A percentile compares a stretch with the other conserved stretches of the same genome.
Conservation (phyloP, 1,140 invertebrate genomes). For the Telenomus remus region DNA sequence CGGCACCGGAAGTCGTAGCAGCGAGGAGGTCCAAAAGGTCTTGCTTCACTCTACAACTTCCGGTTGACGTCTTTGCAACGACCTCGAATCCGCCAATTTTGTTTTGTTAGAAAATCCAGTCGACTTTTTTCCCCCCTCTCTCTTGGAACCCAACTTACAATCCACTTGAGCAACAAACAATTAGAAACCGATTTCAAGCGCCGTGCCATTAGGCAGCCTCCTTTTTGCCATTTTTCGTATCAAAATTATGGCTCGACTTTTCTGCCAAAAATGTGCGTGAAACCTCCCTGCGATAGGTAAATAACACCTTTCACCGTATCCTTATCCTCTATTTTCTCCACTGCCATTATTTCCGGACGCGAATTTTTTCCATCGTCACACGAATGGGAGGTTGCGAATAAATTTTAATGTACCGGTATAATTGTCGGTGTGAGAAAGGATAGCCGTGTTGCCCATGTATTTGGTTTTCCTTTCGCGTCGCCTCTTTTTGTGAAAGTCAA, state of each 20-base stretch:
- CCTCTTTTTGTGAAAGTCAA: conserved; percentile 49
- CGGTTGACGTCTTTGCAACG: conserved; percentile 41
- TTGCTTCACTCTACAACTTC: conserved; percentile 57
- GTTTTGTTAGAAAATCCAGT: neutral
- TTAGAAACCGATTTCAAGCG: too few species aligned
- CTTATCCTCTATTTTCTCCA: conserved; percentile 17
- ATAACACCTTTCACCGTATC: conserved; percentile 48
- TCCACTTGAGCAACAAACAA: too few species aligned
- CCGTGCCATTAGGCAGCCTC: too few species aligned
- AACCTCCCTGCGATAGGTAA: conserved; percentile 35
- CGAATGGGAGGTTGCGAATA: neutral
- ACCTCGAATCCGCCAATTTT: conserved; percentile 35
- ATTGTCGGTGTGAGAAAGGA: conserved; percentile 21
- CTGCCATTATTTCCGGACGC: conserved; percentile 30
- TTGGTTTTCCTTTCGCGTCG: conserved; percentile 44
- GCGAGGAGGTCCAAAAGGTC: conserved; percentile 58
- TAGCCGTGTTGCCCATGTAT: neutral
- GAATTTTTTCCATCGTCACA: conserved; percentile 23
- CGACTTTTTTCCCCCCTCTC: neutral
- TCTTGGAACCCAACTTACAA: too few species aligned
- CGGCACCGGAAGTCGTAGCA: conserved; percentile 56
- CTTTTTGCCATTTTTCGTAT: too few species aligned
- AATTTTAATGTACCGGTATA: conserved; percentile 11
- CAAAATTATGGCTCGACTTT: too few species aligned
- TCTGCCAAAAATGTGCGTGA: neutral